Evolutionary conservation across 2,888 invertebrate genomes (phyloP).

Genomic region (Apotomis capreana): DNA sequence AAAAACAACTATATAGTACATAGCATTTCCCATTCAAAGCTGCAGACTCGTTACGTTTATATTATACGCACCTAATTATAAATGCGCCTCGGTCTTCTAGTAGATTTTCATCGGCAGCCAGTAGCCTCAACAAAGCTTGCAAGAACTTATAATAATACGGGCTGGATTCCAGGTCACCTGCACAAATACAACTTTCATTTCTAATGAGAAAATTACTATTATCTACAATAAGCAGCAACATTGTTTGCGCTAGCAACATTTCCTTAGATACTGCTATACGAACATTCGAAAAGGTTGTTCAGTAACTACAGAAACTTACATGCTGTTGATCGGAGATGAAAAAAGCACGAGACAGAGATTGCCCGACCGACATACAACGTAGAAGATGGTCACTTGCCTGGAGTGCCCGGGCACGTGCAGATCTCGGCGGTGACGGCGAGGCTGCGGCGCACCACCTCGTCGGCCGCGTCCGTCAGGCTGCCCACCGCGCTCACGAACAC

Average conservation of each 20-base stretch:
- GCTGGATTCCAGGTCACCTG: slow-evolving; percentile 72
- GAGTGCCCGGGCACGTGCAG: slow-evolving; percentile 65
- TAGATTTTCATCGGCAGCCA: slow-evolving; percentile 92
- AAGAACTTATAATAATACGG: slow-evolving; percentile 94
- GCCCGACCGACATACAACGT: no score
- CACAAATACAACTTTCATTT: slow-evolving; percentile 29
- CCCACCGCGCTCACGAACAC: slow-evolving; percentile 91
- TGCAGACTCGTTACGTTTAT: neutral
- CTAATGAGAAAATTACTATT: no score
- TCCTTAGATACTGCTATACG: no score
- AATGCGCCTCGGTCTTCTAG: slow-evolving; percentile 96
- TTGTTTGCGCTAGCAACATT: no score
- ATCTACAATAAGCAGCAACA: no score
- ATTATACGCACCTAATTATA: slow-evolving; percentile 92
- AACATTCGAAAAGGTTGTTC: no score
- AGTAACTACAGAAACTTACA: no score
- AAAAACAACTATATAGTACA: no score
- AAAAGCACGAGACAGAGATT: no score
- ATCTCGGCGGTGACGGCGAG: slow-evolving; percentile 96
- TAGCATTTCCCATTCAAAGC: no score
- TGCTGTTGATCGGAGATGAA: no score
- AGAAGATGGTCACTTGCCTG: no score
- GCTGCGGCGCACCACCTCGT: slow-evolving; percentile 97
- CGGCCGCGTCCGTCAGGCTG: slow-evolving; percentile 94
- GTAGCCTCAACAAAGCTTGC: slow-evolving; percentile 91